These are phyloP conservation scores for Rhinoptilus africanus DNA, from an alignment of 2,113 vertebrate species.

Conservation along the genomic window DNA sequence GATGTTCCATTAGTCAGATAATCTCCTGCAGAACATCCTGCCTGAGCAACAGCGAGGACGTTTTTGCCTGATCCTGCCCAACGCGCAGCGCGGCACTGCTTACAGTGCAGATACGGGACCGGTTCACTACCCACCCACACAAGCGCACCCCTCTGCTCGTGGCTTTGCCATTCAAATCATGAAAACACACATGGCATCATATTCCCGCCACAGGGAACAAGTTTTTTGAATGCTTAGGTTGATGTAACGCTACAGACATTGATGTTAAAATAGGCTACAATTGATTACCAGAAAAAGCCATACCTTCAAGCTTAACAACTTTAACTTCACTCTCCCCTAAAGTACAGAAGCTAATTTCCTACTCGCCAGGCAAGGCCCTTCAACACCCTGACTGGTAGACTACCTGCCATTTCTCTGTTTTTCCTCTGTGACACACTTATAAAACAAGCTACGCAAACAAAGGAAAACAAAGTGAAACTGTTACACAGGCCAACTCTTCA, in stretches of 20 bases:
- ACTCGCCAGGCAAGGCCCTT: background rate
- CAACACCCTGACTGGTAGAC: background rate
- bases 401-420: background rate
- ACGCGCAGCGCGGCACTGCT: fast-evolving
- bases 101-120: fast-evolving
- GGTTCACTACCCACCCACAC: fast-evolving
- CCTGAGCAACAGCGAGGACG: background rate
- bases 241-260: background rate
- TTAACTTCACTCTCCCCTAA: background rate
- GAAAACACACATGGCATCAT: background rate
- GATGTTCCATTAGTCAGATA: background rate
- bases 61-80: background rate
- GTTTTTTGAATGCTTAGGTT: background rate
- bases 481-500: background rate
- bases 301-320: background rate
- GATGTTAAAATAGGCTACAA: background rate
- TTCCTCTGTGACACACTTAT: background rate
- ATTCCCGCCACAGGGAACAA: background rate
- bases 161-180: background rate
- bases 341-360: background rate
- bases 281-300: background rate
- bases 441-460: background rate
- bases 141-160: fast-evolving
- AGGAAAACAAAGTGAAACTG: background rate
- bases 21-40: background rate